Evolutionary conservation across 2,888 invertebrate genomes (phyloP), one percentile per base, ranked within the genome.

Genomic region (Scaptomyza parva): DNA sequence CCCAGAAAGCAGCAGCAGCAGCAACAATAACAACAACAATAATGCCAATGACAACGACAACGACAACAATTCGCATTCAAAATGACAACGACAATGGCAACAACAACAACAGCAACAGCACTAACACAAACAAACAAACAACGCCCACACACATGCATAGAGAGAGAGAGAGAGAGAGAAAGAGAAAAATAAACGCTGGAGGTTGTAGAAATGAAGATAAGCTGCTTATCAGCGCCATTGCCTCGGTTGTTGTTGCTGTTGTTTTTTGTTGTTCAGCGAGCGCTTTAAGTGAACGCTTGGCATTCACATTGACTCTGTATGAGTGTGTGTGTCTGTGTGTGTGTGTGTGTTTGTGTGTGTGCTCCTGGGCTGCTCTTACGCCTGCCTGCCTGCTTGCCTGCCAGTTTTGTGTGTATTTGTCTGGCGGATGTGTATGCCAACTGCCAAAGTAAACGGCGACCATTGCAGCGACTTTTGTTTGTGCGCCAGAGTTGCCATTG

Each of bases 221-320:
- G 84, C 84, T 87, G 84, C 84, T 85, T 85, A 85, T 85, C 87
- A 86, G 86, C 84, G 70, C 80, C 86, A 86, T 83, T 83, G 66
- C 78, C 72, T 73, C 71, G 52, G 54, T 60, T 65, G 65, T 5
- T 58, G 58, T 22, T 60, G 33, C 22, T 59, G 54, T 17, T 28
- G 28, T 53, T 47, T 35, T 28, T 35, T 14, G 62, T 41, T 51
- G 57, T 66, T 47, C 9, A 61, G 53, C 50, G 66, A 65, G 72
- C 70, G 72, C 78, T 78, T 69, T 67, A 79, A 72, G 70, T 60
- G 70, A 64, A 60, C 81, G 71, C 70, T 73, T 77, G 77, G 64
- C 70, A 78, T 63, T 68, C 78, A 66, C 72, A 72, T 65, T 61
- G 59, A 57, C 60, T 57, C 3, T 37, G 17, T 37, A 2, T 17